Percentiles rank a stretch among this genome's conserved stretches.
Conservation (phyloP, 2,888 invertebrate genomes). For the Phoenoteleia sp. region DNA sequence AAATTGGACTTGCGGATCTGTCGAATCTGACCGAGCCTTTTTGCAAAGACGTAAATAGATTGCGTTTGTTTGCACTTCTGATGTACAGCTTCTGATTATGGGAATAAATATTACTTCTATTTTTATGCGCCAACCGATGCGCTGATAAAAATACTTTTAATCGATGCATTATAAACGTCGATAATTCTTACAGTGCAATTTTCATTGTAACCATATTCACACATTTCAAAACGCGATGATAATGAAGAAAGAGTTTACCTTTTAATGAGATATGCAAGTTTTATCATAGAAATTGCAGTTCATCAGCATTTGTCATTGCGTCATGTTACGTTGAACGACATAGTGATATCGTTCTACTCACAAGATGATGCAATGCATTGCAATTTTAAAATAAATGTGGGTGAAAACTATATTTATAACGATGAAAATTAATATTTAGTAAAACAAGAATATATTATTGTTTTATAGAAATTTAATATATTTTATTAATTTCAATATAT, state of each 20-base stretch:
- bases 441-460: too few species aligned
- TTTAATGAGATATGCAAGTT: constrained; percentile 21
- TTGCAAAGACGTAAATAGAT: background rate
- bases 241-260: background rate
- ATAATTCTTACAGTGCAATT: background rate
- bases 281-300: constrained; percentile 33
- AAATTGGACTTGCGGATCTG: constrained; percentile 4
- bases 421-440: background rate
- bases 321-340: constrained; percentile 29
- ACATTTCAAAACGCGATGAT: background rate
- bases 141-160: background rate
- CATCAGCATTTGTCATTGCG: constrained; percentile 42
- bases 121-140: background rate
- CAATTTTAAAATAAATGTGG: background rate
- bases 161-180: background rate
- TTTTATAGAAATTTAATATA: too few species aligned
- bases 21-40: constrained; percentile 3
- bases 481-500: too few species aligned
- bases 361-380: background rate
- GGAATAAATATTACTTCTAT: background rate
- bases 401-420: background rate
- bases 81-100: background rate
- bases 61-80: background rate
- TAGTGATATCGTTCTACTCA: constrained; percentile 15
- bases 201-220: background rate